These are phyloP conservation scores for Mechanitis mazaeus DNA, from an alignment of 2,888 invertebrate genomes.

Conservation along the genomic window DNA sequence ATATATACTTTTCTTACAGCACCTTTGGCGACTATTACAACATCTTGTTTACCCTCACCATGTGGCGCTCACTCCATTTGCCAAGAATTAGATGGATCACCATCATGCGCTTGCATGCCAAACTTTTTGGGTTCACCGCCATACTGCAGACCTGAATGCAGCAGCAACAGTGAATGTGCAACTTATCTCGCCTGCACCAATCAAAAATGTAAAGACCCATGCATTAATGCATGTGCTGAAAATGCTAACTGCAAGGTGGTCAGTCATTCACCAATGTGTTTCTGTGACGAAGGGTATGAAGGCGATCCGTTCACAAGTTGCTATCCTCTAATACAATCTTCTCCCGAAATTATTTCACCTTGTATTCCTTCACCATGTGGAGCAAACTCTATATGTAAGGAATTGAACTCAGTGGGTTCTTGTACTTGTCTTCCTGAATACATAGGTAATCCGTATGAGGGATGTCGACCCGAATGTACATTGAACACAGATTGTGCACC, in stretches of 20 bases:
- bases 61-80: slow-evolving; percentile 82
- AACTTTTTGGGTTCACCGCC: slow-evolving; percentile 85
- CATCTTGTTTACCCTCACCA: slow-evolving; percentile 83
- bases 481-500: slow-evolving; percentile 84
- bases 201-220: slow-evolving; percentile 81
- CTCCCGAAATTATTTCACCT: slow-evolving; percentile 70
- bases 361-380: slow-evolving; percentile 80
- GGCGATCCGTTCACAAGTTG: slow-evolving; percentile 84
- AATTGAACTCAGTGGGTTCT: slow-evolving; percentile 77
- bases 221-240: slow-evolving; percentile 82
- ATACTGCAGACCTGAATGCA: slow-evolving; percentile 84
- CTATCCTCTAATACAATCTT: slow-evolving; percentile 54
- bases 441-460: slow-evolving; percentile 87
- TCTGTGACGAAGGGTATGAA: slow-evolving; percentile 79
- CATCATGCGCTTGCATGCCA: slow-evolving; percentile 82
- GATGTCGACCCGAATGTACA: slow-evolving; percentile 85
- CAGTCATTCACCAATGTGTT: slow-evolving; percentile 86
- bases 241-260: slow-evolving; percentile 83
- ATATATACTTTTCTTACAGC: slow-evolving; percentile 48
- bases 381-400: slow-evolving; percentile 79
- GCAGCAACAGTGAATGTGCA: slow-evolving; percentile 82
- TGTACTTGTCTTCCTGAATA: slow-evolving; percentile 84
- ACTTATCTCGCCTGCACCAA: slow-evolving; percentile 79
- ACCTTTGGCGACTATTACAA: slow-evolving; percentile 65
- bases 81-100: slow-evolving; percentile 71